Base-by-base conservation (phyloP, 2,113 vertebrate species). In the Rhagologus leucostigma region DNA sequence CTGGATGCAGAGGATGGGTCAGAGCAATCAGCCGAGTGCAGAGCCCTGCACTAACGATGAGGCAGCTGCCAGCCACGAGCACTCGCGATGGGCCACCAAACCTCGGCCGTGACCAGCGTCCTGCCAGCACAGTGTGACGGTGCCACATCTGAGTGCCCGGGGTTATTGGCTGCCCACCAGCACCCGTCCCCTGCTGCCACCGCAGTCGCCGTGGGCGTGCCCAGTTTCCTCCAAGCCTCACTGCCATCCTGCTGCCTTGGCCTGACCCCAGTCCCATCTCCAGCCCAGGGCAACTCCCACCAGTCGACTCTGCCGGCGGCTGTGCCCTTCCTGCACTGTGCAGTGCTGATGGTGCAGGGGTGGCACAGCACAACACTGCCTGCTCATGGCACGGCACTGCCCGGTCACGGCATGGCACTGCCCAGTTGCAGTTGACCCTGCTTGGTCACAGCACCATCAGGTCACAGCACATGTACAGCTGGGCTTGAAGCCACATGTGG, bases 51-150 rank as follows among this genome's bases (percentile, higher is more conserved):
- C 50, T 15, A 9, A 47, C 0, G 3, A 69, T 0, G 9, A 26
- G 74, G 68, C 35, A 35, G 65, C 63, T 5, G 9, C 70, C 44
- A 35, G 69, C 69, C 68, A 63, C 2, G 0, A 27, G 64, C 37
- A 7, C 41, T 33, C 6, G 39, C 3, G 0, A 8, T 0, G 30
- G 18, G 64, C 29, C 22, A 5, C 46, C 42, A n/a, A 53, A 22
- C 14, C 42, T 17, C 0, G 3, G 15, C 59, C 0, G 0, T 0
- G 2, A 6, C 2, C 5, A 9, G 37, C 0, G 0, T 29, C 44
- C 49, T 10, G 50, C 75, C 8, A 12, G 82, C 68, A 3, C 1
- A 6, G 41, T 0, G 18, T 10, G 3, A 22, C 10, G 1, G 55
- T 11, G 64, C 69, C 47, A 82, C 62, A 4, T n/a, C 75, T 57